These are phyloP conservation scores for Petaurus breviceps DNA, from an alignment of 2,113 vertebrate genomes.

Conservation along the genomic window DNA sequence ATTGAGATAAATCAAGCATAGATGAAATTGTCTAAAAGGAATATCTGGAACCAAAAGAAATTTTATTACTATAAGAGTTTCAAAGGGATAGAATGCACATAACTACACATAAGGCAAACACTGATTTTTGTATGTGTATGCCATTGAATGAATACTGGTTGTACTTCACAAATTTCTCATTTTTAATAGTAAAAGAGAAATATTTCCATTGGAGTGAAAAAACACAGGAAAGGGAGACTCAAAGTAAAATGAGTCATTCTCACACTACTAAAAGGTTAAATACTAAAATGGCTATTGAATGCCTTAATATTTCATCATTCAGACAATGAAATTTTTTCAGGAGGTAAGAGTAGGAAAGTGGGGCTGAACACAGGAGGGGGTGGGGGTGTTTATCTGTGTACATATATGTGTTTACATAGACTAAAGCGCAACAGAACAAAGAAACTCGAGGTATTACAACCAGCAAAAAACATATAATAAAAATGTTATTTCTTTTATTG, in stretches of 20 bases:
- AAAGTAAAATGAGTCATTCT: not conserved
- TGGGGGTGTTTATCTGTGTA: not conserved
- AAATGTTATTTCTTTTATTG: not conserved
- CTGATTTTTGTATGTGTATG: not conserved
- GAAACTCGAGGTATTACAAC: not conserved
- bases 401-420: not conserved
- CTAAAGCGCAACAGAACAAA: constrained; percentile 30
- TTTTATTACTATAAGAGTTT: not conserved
- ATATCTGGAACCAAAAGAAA: constrained; percentile 10
- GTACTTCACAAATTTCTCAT: not conserved
- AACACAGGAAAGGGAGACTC: not conserved
- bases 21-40: not conserved
- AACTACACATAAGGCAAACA: not conserved
- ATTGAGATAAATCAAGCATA: constrained; percentile 39
- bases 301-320: not conserved
- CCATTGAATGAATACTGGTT: not conserved
- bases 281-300: not conserved
- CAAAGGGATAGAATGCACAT: not conserved
- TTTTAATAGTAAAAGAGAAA: constrained; percentile 37
- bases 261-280: not conserved
- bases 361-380: not conserved
- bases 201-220: not conserved
- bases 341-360: too few species aligned
- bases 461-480: not conserved
- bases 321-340: not conserved